A percentile compares a stretch with the other conserved stretches of the same genome.
These are phyloP conservation scores for Amphipoea oculea DNA, from an alignment of 2,888 invertebrate genomes.

Conservation along the genomic window DNA sequence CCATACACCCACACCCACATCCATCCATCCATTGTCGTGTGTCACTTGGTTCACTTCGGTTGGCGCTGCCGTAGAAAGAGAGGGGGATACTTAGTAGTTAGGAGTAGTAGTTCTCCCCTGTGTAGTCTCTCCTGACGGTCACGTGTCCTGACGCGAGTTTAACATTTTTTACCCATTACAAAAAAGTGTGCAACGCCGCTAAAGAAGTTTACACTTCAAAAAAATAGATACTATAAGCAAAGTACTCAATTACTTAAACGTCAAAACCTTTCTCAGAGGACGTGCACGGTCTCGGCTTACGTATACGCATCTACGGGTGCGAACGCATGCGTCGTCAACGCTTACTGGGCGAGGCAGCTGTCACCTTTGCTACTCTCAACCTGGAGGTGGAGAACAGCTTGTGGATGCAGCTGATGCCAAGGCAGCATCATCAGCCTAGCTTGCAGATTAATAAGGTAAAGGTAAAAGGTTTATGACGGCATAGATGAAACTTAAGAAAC, in stretches of 20 bases:
- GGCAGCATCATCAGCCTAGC: slow-evolving; percentile 85
- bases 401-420: slow-evolving; percentile 96
- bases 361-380: slow-evolving; percentile 97
- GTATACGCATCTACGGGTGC: slow-evolving; percentile 97
- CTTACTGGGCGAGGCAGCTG: slow-evolving; percentile 96
- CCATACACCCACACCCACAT: too few species aligned
- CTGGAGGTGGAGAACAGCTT: slow-evolving; percentile 97
- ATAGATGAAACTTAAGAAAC: neutral
- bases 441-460: slow-evolving; percentile 74
- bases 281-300: slow-evolving; percentile 97
- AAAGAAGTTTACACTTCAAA: too few species aligned
- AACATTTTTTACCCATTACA: too few species aligned
- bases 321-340: slow-evolving; percentile 98
- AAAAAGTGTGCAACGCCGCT: too few species aligned
- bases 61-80: too few species aligned
- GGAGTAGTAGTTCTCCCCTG: too few species aligned
- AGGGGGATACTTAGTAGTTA: too few species aligned
- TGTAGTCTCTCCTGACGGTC: too few species aligned
- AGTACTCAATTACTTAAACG: neutral
- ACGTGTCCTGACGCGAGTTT: too few species aligned
- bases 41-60: too few species aligned
- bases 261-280: slow-evolving; percentile 92
- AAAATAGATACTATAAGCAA: too few species aligned
- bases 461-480: neutral
- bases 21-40: too few species aligned